Percentiles rank a stretch among this genome's conserved stretches.
Conservation (phyloP, 2,888 invertebrate species). For the Bedellia somnulentella region DNA sequence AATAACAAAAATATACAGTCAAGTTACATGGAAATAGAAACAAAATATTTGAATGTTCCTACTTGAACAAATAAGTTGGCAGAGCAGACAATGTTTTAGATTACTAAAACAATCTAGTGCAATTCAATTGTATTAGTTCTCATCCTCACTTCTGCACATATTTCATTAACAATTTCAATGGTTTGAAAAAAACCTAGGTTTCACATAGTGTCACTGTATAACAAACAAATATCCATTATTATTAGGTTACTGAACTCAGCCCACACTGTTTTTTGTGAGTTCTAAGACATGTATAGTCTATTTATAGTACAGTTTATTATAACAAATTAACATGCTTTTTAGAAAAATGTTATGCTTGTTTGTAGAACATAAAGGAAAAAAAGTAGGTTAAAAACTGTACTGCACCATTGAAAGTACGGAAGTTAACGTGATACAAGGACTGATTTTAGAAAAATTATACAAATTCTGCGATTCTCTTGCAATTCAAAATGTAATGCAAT, state of each 20-base stretch:
- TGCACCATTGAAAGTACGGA: slow-evolving; percentile 7
- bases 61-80: not conserved
- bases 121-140: not conserved
- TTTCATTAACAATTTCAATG: not conserved
- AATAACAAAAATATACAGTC: too few relatives aligned
- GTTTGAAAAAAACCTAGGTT: not conserved
- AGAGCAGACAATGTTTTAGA: not conserved
- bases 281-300: not conserved
- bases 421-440: too few relatives aligned
- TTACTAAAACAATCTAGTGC: not conserved
- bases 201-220: not conserved
- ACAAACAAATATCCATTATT: not conserved
- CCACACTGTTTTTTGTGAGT: not conserved
- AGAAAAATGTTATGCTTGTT: not conserved
- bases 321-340: not conserved
- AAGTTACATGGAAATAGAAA: too few relatives aligned
- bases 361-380: not conserved
- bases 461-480: slow-evolving; percentile 5
- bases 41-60: too few relatives aligned
- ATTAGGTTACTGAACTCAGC: not conserved
- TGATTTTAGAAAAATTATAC: too few relatives aligned
- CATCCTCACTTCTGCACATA: not conserved
- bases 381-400: slow-evolving; percentile 9
- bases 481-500: not conserved
- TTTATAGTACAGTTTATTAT: not conserved